Percentiles rank a stretch among this genome's conserved stretches.
Evolutionary conservation across 2,888 invertebrate genomes (phyloP).

Genomic region (Rhingia rostrata): DNA sequence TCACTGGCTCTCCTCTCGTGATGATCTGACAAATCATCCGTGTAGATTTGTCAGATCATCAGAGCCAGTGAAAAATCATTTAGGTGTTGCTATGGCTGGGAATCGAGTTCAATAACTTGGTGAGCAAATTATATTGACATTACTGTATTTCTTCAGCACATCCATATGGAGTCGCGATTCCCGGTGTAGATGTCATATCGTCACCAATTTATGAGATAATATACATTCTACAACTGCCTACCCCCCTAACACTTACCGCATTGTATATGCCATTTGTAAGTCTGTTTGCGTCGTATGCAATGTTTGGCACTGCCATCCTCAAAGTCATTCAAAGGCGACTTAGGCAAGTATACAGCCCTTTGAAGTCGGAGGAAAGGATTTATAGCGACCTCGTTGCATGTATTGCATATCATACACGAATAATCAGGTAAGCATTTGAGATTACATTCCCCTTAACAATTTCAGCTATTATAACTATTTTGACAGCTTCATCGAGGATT

Average conservation of each 20-base stretch:
- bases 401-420: constrained; percentile 75
- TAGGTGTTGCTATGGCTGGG: too few relatives aligned
- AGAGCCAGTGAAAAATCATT: too few relatives aligned
- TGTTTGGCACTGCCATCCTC: constrained; percentile 79
- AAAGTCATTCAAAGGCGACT: constrained; percentile 77
- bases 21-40: too few relatives aligned
- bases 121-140: too few relatives aligned
- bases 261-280: constrained; percentile 81
- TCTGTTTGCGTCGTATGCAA: constrained; percentile 79
- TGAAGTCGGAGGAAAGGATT: constrained; percentile 71
- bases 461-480: not conserved
- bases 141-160: constrained; percentile 75
- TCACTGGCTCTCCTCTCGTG: too few relatives aligned
- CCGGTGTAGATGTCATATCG: constrained; percentile 77
- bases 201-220: constrained; percentile 79
- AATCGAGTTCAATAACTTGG: too few relatives aligned
- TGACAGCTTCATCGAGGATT: constrained; percentile 78
- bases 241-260: constrained; percentile 76
- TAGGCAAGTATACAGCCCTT: constrained; percentile 66
- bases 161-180: constrained; percentile 79
- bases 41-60: too few relatives aligned
- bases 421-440: constrained; percentile 74
- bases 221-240: constrained; percentile 77
- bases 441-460: not conserved
- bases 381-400: constrained; percentile 76